These are phyloP conservation scores for Theristicus caerulescens DNA, from an alignment of 2,113 vertebrate species.

Conservation along the genomic window DNA sequence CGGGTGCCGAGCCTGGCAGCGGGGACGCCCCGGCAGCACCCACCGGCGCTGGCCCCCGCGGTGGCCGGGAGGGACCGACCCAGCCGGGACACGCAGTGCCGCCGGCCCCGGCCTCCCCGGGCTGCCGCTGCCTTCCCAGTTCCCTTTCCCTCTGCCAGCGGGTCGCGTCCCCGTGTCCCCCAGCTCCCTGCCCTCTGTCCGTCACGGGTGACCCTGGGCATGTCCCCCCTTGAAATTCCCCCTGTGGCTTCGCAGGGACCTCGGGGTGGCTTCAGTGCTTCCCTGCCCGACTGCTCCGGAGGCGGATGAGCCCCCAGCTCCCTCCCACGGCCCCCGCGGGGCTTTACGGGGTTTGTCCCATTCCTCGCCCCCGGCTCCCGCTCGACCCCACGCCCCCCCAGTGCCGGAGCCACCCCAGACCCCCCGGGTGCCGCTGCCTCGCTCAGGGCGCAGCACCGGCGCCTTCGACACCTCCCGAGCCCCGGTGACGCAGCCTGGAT, in stretches of 20 bases:
- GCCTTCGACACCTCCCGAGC: neutral
- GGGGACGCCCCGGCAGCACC: neutral
- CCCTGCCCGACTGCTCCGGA: fast-evolving
- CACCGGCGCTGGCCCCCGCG: fast-evolving
- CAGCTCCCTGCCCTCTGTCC: neutral
- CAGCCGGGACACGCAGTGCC: neutral
- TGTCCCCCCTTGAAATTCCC: neutral
- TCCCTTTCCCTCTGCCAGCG: neutral
- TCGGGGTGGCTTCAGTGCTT: neutral
- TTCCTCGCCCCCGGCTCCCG: fast-evolving
- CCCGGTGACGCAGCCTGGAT: neutral
- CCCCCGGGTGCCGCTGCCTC: fast-evolving
- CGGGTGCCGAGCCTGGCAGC: fast-evolving
- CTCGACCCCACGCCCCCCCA: fast-evolving
- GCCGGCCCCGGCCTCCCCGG: fast-evolving
- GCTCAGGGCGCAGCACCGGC: neutral
- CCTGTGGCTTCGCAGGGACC: neutral
- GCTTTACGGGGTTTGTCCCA: neutral
- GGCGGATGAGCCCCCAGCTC: fast-evolving
- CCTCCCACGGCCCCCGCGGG: fast-evolving
- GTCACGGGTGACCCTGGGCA: fast-evolving
- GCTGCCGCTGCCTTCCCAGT: neutral
- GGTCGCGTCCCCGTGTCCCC: fast-evolving
- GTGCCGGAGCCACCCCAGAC: neutral
- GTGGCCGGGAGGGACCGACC: neutral